phyloP scores from a whole-genome alignment of 2,797 vertebrate genomes.

The Choloepus didactylus region DNA sequence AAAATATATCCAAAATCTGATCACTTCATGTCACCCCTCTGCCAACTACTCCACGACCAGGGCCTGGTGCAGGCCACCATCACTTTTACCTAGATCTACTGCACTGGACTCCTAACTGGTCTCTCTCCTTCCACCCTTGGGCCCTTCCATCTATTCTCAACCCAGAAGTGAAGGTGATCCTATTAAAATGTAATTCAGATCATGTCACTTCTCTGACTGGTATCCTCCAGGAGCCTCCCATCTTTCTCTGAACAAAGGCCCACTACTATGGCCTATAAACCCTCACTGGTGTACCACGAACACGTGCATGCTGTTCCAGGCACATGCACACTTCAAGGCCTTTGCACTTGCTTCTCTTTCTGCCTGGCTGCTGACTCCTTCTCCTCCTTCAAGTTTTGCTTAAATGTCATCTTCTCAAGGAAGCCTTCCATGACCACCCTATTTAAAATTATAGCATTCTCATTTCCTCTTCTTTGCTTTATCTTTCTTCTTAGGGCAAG shows the following conservation, averaged over 20 bases:
- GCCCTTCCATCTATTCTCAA: not conserved
- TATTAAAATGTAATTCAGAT: constrained; percentile 53
- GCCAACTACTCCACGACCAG: not conserved
- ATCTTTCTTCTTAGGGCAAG: not conserved
- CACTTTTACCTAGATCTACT: not conserved
- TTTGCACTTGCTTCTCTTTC: not conserved
- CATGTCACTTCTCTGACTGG: not conserved
- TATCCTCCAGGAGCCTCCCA: not conserved
- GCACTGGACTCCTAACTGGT: not conserved
- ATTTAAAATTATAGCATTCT: not conserved
- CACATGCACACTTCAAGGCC: not conserved
- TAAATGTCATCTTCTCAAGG: not conserved
- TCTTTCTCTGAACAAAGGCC: not conserved
- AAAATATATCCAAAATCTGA: not conserved
- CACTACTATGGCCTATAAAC: not conserved
- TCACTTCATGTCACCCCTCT: not conserved
- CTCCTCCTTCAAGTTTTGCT: constrained; percentile 36
- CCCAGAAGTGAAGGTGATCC: not conserved
- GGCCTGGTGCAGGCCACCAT: not conserved
- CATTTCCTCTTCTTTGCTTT: not conserved
- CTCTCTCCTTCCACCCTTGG: not conserved
- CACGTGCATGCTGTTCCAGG: not conserved
- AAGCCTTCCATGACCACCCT: not conserved
- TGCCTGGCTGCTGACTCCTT: not conserved
- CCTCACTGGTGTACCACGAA: not conserved